These are phyloP conservation scores for Phragmatobia fuliginosa DNA, from an alignment of 2,888 invertebrate species.

Conservation along the genomic window DNA sequence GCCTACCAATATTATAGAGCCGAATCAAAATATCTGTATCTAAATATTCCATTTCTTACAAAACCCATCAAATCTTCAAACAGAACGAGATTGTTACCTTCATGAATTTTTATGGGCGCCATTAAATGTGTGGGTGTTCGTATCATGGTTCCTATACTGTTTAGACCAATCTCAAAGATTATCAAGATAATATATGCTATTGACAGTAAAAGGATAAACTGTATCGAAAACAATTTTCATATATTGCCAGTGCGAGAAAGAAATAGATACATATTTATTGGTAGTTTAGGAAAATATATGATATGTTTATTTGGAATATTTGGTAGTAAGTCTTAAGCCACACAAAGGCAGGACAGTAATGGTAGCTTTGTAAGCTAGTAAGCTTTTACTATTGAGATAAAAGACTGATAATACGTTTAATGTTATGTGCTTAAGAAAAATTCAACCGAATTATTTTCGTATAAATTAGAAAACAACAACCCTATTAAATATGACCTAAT, in stretches of 20 bases:
- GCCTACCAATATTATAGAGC: constrained; percentile 3
- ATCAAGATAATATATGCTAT: constrained; percentile 36
- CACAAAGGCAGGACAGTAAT: not conserved
- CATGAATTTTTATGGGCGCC: constrained; percentile 44
- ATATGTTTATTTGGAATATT: constrained; percentile 27
- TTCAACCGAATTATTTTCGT: not conserved
- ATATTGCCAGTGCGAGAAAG: not conserved
- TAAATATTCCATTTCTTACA: constrained; percentile 13
- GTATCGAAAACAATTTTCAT: constrained; percentile 17
- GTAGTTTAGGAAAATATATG: constrained; percentile 30
- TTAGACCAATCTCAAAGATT: constrained; percentile 37
- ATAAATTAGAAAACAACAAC: not conserved
- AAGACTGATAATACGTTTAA: not conserved
- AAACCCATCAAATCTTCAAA: constrained; percentile 18
- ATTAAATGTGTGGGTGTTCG: constrained; percentile 18
- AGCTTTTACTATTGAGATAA: not conserved
- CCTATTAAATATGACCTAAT: not conserved
- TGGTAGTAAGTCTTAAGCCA: not conserved
- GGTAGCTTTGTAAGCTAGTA: not conserved
- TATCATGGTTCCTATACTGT: constrained; percentile 11
- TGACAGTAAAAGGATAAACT: constrained; percentile 32
- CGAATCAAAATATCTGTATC: constrained; percentile 2
- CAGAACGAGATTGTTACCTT: constrained; percentile 24
- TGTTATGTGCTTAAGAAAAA: not conserved
- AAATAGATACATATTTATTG: constrained; percentile 29